Conservation (phyloP, 2,113 vertebrate species). For the Cephalopholis sonnerati region DNA sequence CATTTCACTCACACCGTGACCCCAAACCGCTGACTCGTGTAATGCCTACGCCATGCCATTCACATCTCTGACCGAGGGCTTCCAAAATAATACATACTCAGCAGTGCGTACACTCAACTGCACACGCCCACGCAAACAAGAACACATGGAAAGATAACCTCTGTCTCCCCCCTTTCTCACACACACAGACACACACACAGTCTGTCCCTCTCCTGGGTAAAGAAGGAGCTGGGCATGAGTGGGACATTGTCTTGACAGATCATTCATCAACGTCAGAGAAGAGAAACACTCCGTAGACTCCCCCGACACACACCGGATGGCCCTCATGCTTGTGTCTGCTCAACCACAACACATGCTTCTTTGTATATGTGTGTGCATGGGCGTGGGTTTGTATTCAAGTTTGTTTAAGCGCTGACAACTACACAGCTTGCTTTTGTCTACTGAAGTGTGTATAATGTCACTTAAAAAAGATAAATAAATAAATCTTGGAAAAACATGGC, state of each 20-base stretch:
- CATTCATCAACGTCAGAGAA: constrained; percentile 84
- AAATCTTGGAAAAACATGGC: neutral
- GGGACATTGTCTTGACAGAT: constrained; percentile 76
- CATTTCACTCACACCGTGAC: constrained; percentile 64
- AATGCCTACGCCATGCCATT: constrained; percentile 57
- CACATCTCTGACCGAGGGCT: constrained; percentile 35
- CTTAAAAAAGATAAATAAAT: neutral
- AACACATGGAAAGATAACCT: constrained; percentile 59
- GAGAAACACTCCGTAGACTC: constrained; percentile 60
- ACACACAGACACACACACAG: constrained; percentile 18
- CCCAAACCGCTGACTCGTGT: constrained; percentile 66
- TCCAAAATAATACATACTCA: constrained; percentile 62
- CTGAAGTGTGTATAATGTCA: constrained; percentile 14
- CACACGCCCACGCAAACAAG: constrained; percentile 39
- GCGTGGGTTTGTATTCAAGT: constrained; percentile 36
- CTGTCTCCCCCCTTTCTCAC: neutral
- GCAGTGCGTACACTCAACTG: constrained; percentile 32
- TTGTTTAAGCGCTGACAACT: constrained; percentile 52
- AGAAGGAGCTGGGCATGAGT: constrained; percentile 64
- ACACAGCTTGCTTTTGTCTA: constrained; percentile 16
- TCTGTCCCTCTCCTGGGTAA: constrained; percentile 70
- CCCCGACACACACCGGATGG: constrained; percentile 70
- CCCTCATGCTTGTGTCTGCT: constrained; percentile 55
- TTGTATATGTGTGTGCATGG: constrained; percentile 34
- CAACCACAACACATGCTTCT: constrained; percentile 60